Conservation (phyloP, 2,113 vertebrate genomes). For the Anolis carolinensis region DNA sequence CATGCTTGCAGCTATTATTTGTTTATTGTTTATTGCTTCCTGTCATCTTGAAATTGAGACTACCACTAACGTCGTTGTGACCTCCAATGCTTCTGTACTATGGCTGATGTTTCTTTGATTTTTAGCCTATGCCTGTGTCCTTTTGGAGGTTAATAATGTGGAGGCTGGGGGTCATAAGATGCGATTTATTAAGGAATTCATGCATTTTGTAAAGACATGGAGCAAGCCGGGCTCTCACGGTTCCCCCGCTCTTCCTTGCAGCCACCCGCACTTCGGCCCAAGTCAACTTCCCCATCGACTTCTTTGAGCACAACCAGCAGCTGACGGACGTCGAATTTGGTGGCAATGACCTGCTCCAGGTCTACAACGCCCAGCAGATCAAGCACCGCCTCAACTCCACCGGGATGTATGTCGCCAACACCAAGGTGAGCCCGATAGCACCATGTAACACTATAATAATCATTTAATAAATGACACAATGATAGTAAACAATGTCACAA, state of each 20-base stretch:
- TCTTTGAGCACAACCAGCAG: slow-evolving; percentile 99
- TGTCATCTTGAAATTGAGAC: too few species aligned
- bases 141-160: too few species aligned
- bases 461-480: too few species aligned
- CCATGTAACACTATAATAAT: too few species aligned
- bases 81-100: too few species aligned
- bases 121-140: too few species aligned
- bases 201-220: too few species aligned
- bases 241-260: slow-evolving; percentile 47
- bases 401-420: slow-evolving; percentile 99
- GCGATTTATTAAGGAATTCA: not conserved
- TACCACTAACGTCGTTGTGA: too few species aligned
- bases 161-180: not conserved
- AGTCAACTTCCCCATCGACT: slow-evolving; percentile 99
- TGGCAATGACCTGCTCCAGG: slow-evolving; percentile 95
- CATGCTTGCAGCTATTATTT: too few species aligned
- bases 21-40: too few species aligned
- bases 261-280: slow-evolving; percentile 94
- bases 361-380: slow-evolving; percentile 98
- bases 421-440: slow-evolving; percentile 87
- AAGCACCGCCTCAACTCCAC: slow-evolving; percentile 98
- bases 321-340: slow-evolving; percentile 97
- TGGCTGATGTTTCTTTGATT: not conserved
- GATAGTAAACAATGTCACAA: too few species aligned
- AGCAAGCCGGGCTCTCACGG: too few species aligned